Evolutionary conservation across 2,797 vertebrate species (phyloP).

Genomic region (Crenichthys baileyi): DNA sequence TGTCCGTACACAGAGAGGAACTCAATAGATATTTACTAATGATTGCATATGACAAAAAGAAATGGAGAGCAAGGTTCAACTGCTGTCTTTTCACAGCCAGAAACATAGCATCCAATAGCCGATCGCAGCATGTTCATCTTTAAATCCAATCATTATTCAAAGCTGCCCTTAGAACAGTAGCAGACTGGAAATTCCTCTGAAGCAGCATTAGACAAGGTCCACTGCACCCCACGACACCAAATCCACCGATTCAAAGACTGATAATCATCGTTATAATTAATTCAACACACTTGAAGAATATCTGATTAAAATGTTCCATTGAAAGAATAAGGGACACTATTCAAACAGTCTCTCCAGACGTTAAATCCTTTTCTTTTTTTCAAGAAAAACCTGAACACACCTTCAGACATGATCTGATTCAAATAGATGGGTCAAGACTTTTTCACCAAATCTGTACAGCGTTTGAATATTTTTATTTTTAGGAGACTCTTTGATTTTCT

Average conservation of each 20-base stretch:
- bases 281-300: slow-evolving; percentile 39
- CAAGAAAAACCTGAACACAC: neutral
- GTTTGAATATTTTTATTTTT: neutral
- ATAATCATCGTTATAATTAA: slow-evolving; percentile 46
- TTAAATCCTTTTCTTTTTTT: neutral
- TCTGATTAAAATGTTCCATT: slow-evolving; percentile 48
- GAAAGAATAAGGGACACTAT: slow-evolving; percentile 15
- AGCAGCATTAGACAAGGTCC: slow-evolving; percentile 45
- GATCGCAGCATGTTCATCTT: slow-evolving; percentile 22
- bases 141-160: slow-evolving; percentile 29
- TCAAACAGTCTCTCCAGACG: slow-evolving; percentile 23
- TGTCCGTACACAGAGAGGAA: slow-evolving; percentile 44
- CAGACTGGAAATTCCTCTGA: slow-evolving; percentile 42
- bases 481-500: neutral
- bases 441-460: neutral
- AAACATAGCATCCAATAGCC: slow-evolving; percentile 8
- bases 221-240: slow-evolving; percentile 28
- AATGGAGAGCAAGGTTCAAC: slow-evolving; percentile 22
- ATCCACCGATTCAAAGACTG: slow-evolving; percentile 34
- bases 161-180: slow-evolving; percentile 35
- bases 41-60: slow-evolving; percentile 41
- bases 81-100: slow-evolving; percentile 20
- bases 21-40: slow-evolving; percentile 55
- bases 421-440: slow-evolving; percentile 3
- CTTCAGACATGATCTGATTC: slow-evolving; percentile 1